A percentile compares a stretch with the other conserved stretches of the same genome.
phyloP scores from a whole-genome alignment of 1,140 invertebrate species.

The Bombyx mori region ASM3026992v2 NC_085133.1:7111501-7112000 shows the following conservation, averaged over 20 bases:
- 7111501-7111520: no score
- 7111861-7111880: no score
- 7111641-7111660: conserved; percentile 75
- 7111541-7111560: conserved; percentile 80
- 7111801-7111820: no score
- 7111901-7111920: no score
- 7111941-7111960: no score
- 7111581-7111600: conserved; percentile 78
- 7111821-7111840: no score
- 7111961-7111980: no score
- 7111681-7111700: conserved; percentile 68
- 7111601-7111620: conserved; percentile 85
- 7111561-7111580: conserved; percentile 81
- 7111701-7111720: conserved; percentile 57
- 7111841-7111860: no score
- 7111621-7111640: conserved; percentile 76
- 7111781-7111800: no score
- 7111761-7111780: conserved; percentile 35
- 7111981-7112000: no score
- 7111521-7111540: conserved; percentile 46
- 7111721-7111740: conserved; percentile 36
- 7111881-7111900: no score
- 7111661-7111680: conserved; percentile 72
- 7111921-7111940: no score
- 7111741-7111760: conserved; percentile 55